A percentile compares a stretch with the other conserved stretches of the same genome.
Conservation (phyloP, 2,113 vertebrate genomes). For the Rostratula benghalensis region DNA sequence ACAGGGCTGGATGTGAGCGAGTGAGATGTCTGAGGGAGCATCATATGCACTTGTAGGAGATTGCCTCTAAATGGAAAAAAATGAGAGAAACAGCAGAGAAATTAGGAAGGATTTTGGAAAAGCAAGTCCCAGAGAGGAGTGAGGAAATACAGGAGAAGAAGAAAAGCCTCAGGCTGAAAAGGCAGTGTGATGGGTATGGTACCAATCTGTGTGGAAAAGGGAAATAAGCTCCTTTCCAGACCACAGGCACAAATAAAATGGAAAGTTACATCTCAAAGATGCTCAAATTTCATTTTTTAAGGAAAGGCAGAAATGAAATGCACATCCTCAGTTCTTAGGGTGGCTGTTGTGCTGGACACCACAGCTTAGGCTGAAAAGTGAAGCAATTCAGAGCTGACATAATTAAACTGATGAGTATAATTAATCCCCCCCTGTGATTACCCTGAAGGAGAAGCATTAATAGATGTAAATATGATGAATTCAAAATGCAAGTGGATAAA, state of each 20-base stretch:
- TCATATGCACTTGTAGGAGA: not conserved
- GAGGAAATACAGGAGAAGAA: not conserved
- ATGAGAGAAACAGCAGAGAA: not conserved
- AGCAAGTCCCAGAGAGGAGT: not conserved
- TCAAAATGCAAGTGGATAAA: not conserved
- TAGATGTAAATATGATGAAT: not conserved
- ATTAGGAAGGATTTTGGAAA: not conserved
- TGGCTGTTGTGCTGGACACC: not conserved
- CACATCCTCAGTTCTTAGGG: not conserved
- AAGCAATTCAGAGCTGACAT: not conserved
- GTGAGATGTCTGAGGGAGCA: not conserved
- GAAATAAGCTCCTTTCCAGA: not conserved
- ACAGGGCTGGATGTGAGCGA: too few species aligned
- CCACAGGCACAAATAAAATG: not conserved
- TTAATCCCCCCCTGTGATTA: constrained; percentile 19
- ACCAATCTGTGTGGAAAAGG: not conserved
- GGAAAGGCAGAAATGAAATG: not conserved
- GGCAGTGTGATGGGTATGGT: not conserved
- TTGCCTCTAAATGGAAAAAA: not conserved
- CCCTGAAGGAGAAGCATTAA: not conserved
- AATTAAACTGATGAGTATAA: constrained; percentile 33
- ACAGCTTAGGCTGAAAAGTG: not conserved
- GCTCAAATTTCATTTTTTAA: not conserved
- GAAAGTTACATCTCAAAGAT: not conserved
- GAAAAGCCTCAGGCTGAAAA: not conserved